Evolutionary conservation across 2,113 vertebrate species (phyloP).

Genomic region (Oreochromis aureus): DNA sequence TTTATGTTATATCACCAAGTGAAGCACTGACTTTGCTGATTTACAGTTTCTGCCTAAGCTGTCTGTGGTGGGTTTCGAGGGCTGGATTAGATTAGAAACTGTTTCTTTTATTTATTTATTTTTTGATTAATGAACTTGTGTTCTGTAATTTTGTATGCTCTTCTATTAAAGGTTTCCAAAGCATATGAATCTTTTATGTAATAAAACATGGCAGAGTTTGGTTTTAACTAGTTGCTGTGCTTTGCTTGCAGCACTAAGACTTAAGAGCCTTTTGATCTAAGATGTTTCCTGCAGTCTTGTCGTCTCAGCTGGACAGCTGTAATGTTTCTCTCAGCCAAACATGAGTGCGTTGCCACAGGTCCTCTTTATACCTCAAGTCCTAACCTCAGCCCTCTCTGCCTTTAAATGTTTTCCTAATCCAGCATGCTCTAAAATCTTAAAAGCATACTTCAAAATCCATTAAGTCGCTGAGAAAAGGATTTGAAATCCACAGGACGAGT

Average conservation of each 20-base stretch:
- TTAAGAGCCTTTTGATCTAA: background rate
- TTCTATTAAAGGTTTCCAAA: background rate
- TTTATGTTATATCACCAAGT: background rate
- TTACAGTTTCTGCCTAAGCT: background rate
- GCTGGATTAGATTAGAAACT: background rate
- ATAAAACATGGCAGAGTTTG: background rate
- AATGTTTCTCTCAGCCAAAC: background rate
- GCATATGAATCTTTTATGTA: background rate
- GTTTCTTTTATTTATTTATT: background rate
- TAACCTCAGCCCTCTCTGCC: background rate
- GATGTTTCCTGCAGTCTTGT: background rate
- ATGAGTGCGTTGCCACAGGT: background rate
- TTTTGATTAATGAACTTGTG: background rate
- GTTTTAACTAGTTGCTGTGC: background rate
- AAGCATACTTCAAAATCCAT: slow-evolving; percentile 41
- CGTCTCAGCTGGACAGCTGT: background rate
- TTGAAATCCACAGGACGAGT: background rate
- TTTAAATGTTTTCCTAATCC: slow-evolving; percentile 13
- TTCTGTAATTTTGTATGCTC: background rate
- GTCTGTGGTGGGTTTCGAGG: background rate
- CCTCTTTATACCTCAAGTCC: background rate
- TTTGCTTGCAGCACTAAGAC: background rate
- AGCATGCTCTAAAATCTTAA: slow-evolving; percentile 26
- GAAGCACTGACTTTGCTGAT: background rate
- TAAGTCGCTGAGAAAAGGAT: slow-evolving; percentile 37